Conservation (phyloP, 1,140 invertebrate species). For the Pemphigus obesinymphae region DNA sequence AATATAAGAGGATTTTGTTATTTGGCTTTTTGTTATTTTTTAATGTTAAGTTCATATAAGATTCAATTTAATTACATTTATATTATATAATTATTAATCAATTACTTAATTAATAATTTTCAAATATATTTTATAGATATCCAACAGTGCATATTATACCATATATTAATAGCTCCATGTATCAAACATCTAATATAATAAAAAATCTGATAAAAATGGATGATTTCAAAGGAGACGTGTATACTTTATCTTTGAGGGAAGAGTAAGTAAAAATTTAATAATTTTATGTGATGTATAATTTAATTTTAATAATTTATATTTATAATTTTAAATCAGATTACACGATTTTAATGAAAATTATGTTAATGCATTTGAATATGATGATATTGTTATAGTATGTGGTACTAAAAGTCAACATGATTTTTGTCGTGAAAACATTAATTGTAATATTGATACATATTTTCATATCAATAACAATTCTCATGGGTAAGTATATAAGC, state of each 20-base stretch:
- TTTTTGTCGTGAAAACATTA: neutral
- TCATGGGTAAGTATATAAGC: neutral
- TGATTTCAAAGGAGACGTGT: neutral
- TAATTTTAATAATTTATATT: neutral
- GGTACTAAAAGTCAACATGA: neutral
- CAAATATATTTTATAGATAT: neutral
- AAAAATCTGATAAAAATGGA: neutral
- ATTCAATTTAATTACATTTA: too few species aligned
- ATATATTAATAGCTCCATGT: neutral
- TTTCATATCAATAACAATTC: neutral
- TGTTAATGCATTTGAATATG: neutral
- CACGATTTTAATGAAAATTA: neutral
- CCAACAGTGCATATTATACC: constrained; percentile 9
- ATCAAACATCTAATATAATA: neutral
- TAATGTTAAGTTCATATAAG: too few species aligned
- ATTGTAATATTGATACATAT: neutral
- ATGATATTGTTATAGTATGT: neutral
- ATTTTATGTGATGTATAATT: neutral
- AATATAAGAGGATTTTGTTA: too few species aligned
- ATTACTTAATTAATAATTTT: too few species aligned
- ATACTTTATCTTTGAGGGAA: neutral
- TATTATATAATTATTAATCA: too few species aligned
- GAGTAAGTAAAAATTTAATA: neutral
- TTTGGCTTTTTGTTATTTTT: too few species aligned
- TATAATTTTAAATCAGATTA: too few species aligned